Evolutionary conservation across 2,797 vertebrate species (phyloP).

Genomic region (Sebastes hubbsi): DNA sequence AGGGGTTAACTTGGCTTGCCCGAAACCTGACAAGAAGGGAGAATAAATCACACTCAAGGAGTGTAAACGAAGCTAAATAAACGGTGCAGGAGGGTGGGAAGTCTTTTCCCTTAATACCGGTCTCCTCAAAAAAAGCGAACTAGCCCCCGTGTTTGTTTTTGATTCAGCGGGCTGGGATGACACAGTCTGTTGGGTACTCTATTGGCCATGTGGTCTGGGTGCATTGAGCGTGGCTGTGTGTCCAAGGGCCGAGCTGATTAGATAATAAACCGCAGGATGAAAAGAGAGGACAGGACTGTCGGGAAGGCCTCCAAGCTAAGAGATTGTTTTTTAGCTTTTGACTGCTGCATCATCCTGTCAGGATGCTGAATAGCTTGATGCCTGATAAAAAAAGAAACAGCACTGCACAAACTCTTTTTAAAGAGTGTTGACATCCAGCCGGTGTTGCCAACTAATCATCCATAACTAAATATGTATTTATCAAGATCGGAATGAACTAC

Average conservation of each 20-base stretch:
- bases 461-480: constrained; percentile 39
- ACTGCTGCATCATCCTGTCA: constrained; percentile 31
- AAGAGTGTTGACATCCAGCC: constrained; percentile 49
- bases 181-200: constrained; percentile 85
- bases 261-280: constrained; percentile 77
- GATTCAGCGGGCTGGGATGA: constrained; percentile 82
- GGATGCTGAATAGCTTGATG: constrained; percentile 24
- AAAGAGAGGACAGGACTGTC: constrained; percentile 37
- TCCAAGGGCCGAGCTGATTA: constrained; percentile 77
- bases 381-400: constrained; percentile 45
- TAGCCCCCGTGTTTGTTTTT: constrained; percentile 81
- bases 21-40: constrained; percentile 28
- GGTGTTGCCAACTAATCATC: constrained; percentile 24
- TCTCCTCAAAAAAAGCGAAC: constrained; percentile 60
- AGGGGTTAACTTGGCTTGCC: background rate
- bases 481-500: constrained; percentile 55
- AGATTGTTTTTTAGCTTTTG: constrained; percentile 26
- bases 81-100: constrained; percentile 48
- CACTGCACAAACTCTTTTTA: constrained; percentile 32
- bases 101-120: constrained; percentile 54
- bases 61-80: constrained; percentile 61
- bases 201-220: constrained; percentile 85
- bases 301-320: background rate
- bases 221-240: constrained; percentile 79
- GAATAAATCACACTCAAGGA: constrained; percentile 60